Evolutionary conservation across 2,797 vertebrate genomes (phyloP).

Genomic region (Artibeus jamaicensis): DNA sequence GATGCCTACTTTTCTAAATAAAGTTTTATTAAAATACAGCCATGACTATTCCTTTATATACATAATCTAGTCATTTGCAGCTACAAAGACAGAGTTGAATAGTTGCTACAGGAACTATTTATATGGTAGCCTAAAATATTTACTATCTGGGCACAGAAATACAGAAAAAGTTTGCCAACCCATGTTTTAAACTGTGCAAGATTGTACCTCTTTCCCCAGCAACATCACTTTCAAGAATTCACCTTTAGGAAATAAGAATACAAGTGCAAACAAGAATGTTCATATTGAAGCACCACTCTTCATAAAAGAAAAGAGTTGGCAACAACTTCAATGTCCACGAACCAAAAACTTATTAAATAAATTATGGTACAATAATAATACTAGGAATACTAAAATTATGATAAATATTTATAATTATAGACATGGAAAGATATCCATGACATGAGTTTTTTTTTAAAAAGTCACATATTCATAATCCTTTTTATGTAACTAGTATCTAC

Average conservation of each 20-base stretch:
- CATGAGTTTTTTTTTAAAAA: neutral
- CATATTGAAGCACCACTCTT: neutral
- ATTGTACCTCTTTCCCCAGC: neutral
- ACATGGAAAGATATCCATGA: neutral
- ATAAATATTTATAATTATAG: neutral
- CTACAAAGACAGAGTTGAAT: neutral
- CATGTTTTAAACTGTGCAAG: neutral
- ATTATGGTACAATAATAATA: neutral
- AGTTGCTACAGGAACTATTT: neutral
- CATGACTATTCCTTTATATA: neutral
- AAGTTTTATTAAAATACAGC: constrained; percentile 38
- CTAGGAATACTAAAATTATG: constrained; percentile 13
- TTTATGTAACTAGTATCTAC: neutral
- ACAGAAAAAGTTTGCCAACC: neutral
- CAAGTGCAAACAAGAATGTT: neutral
- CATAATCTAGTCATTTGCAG: neutral
- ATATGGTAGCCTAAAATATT: neutral
- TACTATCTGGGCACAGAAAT: neutral
- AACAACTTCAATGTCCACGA: neutral
- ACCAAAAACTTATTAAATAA: neutral
- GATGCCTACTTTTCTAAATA: constrained; percentile 24
- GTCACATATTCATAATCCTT: neutral
- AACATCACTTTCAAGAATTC: constrained; percentile 15
- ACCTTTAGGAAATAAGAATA: constrained; percentile 18
- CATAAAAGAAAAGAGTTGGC: neutral